Evolutionary conservation across 2,113 vertebrate genomes (phyloP).

Genomic region (Brachypteracias leptosomus): DNA sequence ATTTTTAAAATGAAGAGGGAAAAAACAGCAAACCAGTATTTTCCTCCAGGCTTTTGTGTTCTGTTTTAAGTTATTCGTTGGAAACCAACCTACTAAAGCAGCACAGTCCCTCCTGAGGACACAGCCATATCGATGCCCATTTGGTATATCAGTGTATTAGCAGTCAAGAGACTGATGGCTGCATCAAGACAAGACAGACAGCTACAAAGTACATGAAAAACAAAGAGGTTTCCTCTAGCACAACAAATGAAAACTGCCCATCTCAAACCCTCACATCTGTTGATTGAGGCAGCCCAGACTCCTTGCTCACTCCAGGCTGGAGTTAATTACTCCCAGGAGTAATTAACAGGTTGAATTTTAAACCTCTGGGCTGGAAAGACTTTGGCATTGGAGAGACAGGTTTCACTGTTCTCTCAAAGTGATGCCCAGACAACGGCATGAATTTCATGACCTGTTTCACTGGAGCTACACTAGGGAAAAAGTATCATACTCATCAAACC

Average conservation of each 20-base stretch:
- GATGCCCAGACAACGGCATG: not conserved
- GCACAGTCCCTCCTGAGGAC: not conserved
- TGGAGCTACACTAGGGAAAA: not conserved
- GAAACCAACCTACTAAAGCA: not conserved
- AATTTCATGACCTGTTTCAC: not conserved
- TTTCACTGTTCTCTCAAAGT: not conserved
- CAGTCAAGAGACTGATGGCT: not conserved
- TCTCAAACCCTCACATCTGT: not conserved
- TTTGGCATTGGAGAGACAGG: not conserved
- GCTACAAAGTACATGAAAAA: not conserved
- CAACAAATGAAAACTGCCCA: not conserved
- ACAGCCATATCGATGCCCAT: not conserved
- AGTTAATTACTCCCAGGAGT: constrained; percentile 19
- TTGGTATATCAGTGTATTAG: not conserved
- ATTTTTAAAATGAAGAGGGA: not conserved
- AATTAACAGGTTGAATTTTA: constrained; percentile 2
- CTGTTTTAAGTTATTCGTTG: not conserved
- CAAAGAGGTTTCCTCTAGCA: not conserved
- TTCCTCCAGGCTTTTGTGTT: not conserved
- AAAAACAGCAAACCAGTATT: not conserved
- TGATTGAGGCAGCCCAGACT: not conserved
- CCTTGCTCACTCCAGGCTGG: not conserved
- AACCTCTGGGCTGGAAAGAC: not conserved
- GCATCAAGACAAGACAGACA: not conserved
- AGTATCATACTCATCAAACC: not conserved